Evolutionary conservation across 1,140 invertebrate species (phyloP).

Genomic region (Ceratoteleas bidentatus): DNA sequence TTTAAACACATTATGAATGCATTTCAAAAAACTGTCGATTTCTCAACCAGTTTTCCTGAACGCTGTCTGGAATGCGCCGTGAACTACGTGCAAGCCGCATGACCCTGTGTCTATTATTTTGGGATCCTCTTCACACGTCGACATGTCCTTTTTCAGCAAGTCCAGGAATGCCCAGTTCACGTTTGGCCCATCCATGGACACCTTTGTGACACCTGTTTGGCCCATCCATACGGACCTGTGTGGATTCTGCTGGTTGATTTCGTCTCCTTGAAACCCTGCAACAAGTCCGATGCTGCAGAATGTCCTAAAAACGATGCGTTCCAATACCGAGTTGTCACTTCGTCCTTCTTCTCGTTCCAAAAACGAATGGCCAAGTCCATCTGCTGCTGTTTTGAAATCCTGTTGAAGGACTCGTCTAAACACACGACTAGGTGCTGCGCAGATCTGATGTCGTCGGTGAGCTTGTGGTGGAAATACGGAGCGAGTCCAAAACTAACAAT

Average conservation of each 20-base stretch:
- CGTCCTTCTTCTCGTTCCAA: conserved; percentile 29
- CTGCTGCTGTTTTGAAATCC: conserved; percentile 26
- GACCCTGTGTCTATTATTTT: conserved; percentile 56
- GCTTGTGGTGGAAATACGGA: conserved; percentile 36
- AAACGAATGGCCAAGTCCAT: conserved; percentile 41
- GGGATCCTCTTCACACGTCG: conserved; percentile 20
- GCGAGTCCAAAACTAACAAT: conserved; percentile 30
- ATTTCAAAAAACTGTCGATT: conserved; percentile 56
- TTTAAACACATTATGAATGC: conserved; percentile 63
- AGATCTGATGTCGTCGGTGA: conserved; percentile 37
- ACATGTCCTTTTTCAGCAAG: conserved; percentile 31
- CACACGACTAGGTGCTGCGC: conserved; percentile 63
- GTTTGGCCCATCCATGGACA: conserved; percentile 4
- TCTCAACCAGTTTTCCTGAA: conserved; percentile 50
- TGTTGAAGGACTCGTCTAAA: conserved; percentile 56
- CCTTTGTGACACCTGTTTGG: conserved; percentile 22
- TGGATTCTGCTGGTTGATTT: conserved; percentile 17
- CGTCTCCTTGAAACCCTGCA: conserved; percentile 28
- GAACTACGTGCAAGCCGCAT: conserved; percentile 57
- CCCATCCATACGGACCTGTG: too few species aligned
- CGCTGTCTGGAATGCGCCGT: conserved; percentile 60
- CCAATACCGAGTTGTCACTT: conserved; percentile 48
- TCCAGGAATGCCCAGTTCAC: conserved; percentile 49
- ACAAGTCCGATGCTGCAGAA: conserved; percentile 38
- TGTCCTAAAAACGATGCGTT: conserved; percentile 45